Percentiles rank a stretch among this genome's conserved stretches.
These are phyloP conservation scores for Tetropium fuscum DNA, from an alignment of 2,888 invertebrate species.

Conservation along the genomic window DNA sequence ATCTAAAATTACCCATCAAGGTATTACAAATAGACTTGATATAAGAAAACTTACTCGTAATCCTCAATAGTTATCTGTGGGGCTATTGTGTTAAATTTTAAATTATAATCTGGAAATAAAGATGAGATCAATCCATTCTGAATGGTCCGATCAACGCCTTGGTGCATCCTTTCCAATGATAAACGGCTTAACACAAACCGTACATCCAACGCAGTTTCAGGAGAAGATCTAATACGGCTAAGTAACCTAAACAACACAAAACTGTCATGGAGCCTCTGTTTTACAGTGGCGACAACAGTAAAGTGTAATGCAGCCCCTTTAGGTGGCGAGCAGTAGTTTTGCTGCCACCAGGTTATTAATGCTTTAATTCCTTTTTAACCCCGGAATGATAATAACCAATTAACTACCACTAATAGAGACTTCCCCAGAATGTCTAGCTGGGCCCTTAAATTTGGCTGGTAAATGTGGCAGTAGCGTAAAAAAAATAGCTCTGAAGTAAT, in stretches of 20 bases:
- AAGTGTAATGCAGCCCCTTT: no score
- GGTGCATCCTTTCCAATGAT: slow-evolving; percentile 66
- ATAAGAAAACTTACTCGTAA: slow-evolving; percentile 41
- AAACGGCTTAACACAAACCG: slow-evolving; percentile 66
- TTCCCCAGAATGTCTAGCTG: no score
- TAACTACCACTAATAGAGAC: no score
- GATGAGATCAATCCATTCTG: slow-evolving; percentile 37
- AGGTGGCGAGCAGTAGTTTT: no score
- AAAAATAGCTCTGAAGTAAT: no score
- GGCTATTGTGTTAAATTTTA: slow-evolving; percentile 13
- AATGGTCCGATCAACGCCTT: slow-evolving; percentile 59
- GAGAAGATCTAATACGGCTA: slow-evolving; percentile 40
- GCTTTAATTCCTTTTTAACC: no score
- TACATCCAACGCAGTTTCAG: slow-evolving; percentile 62
- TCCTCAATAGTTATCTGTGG: slow-evolving; percentile 10
- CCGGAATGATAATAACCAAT: no score
- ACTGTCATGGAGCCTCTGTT: no score
- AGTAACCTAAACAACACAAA: slow-evolving; percentile 46
- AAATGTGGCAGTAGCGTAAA: no score
- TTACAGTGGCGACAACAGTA: no score
- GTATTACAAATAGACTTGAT: background rate
- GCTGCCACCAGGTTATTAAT: no score
- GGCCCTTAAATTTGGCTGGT: no score
- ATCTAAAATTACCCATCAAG: slow-evolving; percentile 50
- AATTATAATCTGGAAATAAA: slow-evolving; percentile 49